A percentile compares a stretch with the other conserved stretches of the same genome.
phyloP scores from a whole-genome alignment of 2,888 invertebrate genomes.

The Luffia ferchaultella region DNA sequence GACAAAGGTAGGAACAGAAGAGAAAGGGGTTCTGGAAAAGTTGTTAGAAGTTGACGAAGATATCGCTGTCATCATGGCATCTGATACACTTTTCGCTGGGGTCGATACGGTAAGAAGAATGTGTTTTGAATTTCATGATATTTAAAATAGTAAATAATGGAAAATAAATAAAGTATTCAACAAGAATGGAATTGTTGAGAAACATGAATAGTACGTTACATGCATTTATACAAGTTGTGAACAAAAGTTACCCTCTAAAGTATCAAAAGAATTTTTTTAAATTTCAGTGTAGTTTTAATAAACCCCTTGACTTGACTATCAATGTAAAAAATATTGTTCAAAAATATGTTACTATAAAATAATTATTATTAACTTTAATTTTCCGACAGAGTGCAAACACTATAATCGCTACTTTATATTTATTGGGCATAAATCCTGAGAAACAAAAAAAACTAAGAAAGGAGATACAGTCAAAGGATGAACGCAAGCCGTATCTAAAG shows the following conservation, averaged over 20 bases:
- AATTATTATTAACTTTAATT: background rate
- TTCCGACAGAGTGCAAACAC: conserved; percentile 61
- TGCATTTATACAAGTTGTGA: no score
- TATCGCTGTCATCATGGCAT: background rate
- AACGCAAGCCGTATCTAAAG: conserved; percentile 65
- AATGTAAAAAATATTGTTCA: no score
- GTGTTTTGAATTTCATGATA: no score
- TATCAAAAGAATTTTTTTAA: no score
- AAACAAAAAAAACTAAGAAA: conserved; percentile 70
- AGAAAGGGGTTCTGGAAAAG: conserved; percentile 68
- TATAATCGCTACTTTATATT: conserved; percentile 62
- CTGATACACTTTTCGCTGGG: background rate
- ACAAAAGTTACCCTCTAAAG: no score
- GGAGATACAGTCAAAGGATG: conserved; percentile 47
- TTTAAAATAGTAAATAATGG: no score
- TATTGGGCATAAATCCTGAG: conserved; percentile 68
- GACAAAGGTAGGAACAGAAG: conserved; percentile 23
- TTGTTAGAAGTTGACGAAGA: conserved; percentile 62
- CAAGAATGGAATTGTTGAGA: no score
- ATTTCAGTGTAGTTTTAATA: no score
- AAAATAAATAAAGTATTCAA: no score
- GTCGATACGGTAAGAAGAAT: background rate
- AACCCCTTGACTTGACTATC: no score
- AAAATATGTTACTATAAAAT: no score
- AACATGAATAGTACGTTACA: no score